phyloP scores from a whole-genome alignment of 2,113 vertebrate genomes.

The Oncorhynchus masou region DNA sequence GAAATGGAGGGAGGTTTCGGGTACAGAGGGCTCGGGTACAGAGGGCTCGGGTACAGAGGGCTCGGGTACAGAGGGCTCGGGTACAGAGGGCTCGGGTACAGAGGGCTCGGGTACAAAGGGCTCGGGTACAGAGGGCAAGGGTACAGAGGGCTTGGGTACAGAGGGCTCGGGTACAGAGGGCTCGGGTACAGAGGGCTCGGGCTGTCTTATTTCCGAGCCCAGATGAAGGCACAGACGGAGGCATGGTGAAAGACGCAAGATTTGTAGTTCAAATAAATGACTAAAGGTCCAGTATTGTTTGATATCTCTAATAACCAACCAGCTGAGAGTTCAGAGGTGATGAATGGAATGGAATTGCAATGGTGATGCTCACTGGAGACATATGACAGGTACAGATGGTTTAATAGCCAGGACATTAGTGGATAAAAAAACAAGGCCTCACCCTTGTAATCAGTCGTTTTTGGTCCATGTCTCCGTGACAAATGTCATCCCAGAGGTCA shows the following conservation, averaged over 20 bases:
- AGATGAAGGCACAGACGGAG: slow-evolving; percentile 5
- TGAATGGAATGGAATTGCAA: background rate
- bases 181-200: background rate
- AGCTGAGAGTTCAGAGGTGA: slow-evolving; percentile 15
- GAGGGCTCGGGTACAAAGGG: too few species aligned
- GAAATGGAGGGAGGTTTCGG: background rate
- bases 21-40: background rate
- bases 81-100: too few species aligned
- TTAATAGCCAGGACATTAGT: too few species aligned
- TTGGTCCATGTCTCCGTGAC: background rate
- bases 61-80: too few species aligned
- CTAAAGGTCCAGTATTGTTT: background rate
- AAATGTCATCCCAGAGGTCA: slow-evolving; percentile 28
- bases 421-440: too few species aligned
- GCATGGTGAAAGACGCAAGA: slow-evolving; percentile 27
- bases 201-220: slow-evolving; percentile 8
- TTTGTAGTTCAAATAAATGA: slow-evolving; percentile 31
- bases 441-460: too few species aligned
- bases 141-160: too few species aligned
- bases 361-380: background rate
- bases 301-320: background rate
- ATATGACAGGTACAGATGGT: background rate
- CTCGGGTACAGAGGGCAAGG: too few species aligned
- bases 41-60: too few species aligned
- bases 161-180: background rate